phyloP scores from a whole-genome alignment of 2,888 invertebrate genomes.

The Conistra vaccinii region DNA sequence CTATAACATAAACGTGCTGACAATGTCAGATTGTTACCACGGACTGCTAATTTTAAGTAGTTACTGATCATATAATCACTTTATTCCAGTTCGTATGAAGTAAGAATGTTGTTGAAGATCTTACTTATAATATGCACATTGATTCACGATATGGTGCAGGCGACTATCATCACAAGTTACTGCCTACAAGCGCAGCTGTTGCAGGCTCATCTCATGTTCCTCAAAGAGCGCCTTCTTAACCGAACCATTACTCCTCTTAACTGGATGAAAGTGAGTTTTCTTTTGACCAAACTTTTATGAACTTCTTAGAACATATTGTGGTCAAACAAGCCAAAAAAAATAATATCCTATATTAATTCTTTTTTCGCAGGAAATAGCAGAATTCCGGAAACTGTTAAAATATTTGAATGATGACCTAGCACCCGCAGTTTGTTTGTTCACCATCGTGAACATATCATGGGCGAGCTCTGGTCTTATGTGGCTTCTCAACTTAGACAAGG shows the following conservation, averaged over 20 bases:
- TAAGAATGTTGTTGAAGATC: conserved; percentile 89
- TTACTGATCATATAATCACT: conserved; percentile 1
- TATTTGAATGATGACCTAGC: conserved; percentile 95
- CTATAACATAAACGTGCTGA: not conserved
- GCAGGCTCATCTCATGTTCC: conserved; percentile 93
- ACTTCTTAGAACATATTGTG: not conserved
- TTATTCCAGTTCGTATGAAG: conserved; percentile 85
- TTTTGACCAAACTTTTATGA: not conserved
- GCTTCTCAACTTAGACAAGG: conserved; percentile 91
- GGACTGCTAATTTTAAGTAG: not conserved
- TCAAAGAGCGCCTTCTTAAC: conserved; percentile 93
- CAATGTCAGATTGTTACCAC: not conserved
- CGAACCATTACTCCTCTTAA: conserved; percentile 93
- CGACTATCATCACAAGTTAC: conserved; percentile 95
- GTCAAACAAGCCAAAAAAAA: not conserved
- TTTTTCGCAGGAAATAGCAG: conserved; percentile 92
- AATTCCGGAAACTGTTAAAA: conserved; percentile 94
- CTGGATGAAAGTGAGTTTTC: conserved; percentile 94
- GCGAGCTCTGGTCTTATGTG: conserved; percentile 93
- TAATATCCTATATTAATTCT: not conserved
- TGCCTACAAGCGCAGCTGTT: conserved; percentile 95
- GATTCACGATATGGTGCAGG: conserved; percentile 95
- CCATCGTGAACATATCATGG: conserved; percentile 94
- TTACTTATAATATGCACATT: conserved; percentile 93
- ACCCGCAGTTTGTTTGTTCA: conserved; percentile 94